Base-by-base conservation (phyloP, 2,113 vertebrate genomes). In the Ochotona princeps region DNA sequence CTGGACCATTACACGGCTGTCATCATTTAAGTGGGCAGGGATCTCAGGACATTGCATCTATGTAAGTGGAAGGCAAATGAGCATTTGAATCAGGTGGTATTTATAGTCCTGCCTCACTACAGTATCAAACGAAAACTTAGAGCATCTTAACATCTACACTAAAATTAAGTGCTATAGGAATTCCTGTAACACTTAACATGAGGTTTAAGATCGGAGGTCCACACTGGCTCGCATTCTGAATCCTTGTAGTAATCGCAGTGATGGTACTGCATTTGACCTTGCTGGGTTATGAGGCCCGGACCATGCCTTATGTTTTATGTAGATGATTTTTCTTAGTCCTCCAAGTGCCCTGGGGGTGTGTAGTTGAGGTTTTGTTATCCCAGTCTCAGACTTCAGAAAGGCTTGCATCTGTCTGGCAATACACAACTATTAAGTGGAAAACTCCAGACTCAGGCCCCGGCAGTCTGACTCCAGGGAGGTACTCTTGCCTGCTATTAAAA, bases 381-480 rank as follows among this genome's bases (percentile, higher is more conserved):
- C 78, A 57, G 14, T 84, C 60, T 51, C 35, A 91, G 25, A 26
- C 66, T 79, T 44, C 38, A 44, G 38, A 44, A 44, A 47, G 88
- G 65, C 66, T 44, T 63, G 10, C 57, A 76, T 60, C 73, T 91
- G 70, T 32, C 47, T 4, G 57, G 87, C 92, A 44, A 44, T 91
- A 81, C 26, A 47, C 11, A 57, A 18, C 61, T 91, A 66, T 76
- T 92, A 93, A 92, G 51, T 69, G 11, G 38, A 80, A 86, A 80
- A 86, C 72, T 94, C 28, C 54, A 38, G 32, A 66, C 86, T 90
- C 32, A 83, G 60, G 85, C 69, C 44, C 60, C 80, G 70, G 83
- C 80, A 88, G 54, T 83, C 94, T 78, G 92, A 89, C 80, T 96
- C 92, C 76, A 72, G 69, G 94, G 84, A 89, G 78, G 13, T 73